Conservation (phyloP, 2,113 vertebrate species). For the Myiagra hebetior region DNA sequence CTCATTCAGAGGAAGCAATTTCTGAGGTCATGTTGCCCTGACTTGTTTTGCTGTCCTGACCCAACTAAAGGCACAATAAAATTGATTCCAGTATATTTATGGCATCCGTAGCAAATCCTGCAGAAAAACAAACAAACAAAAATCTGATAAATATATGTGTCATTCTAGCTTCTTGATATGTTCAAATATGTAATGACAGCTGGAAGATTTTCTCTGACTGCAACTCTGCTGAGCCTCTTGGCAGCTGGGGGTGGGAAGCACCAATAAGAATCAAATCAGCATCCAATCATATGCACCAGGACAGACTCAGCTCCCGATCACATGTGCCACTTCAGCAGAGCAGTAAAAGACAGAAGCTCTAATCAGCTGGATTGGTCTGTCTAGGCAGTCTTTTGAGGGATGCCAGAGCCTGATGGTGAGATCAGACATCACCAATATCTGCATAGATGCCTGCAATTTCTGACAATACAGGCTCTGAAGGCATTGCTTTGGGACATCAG, state of each 20-base stretch:
- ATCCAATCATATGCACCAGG: neutral
- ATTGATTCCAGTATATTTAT: neutral
- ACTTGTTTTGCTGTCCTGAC: neutral
- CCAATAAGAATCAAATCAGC: neutral
- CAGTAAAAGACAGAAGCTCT: neutral
- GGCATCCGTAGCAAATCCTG: neutral
- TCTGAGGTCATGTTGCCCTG: neutral
- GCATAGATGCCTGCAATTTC: neutral
- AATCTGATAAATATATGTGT: neutral
- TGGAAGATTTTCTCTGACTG: neutral
- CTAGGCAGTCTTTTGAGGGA: neutral
- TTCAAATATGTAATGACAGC: neutral
- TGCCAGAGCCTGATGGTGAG: neutral
- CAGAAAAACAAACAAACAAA: neutral
- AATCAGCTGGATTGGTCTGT: neutral
- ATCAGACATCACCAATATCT: neutral
- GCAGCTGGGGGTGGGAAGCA: neutral
- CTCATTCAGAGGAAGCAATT: neutral
- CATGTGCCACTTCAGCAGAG: neutral
- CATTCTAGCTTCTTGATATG: neutral
- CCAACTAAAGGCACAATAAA: neutral
- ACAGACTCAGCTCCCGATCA: neutral
- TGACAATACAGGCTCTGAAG: neutral
- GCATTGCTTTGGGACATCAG: neutral
- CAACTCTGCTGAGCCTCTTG: neutral